These are phyloP conservation scores for Tachypleus tridentatus DNA, from an alignment of 1,140 invertebrate species.

Conservation along the genomic window DNA sequence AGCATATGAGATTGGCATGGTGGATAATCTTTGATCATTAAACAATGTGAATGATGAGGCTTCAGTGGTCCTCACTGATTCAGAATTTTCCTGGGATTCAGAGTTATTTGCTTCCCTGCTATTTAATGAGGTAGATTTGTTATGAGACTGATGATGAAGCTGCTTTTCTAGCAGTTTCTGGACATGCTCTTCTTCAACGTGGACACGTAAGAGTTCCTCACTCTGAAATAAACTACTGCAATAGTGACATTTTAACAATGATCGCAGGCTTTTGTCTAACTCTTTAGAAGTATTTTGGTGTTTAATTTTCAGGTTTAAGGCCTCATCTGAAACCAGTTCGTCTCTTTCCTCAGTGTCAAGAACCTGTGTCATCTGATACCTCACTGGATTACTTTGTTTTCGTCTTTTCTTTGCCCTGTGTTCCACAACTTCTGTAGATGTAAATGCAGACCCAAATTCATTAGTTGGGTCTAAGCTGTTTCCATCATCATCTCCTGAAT, in stretches of 20 bases:
- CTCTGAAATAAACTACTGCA: slow-evolving; percentile 23
- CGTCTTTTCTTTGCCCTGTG: slow-evolving; percentile 31
- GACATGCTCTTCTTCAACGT: slow-evolving; percentile 30
- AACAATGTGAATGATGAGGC: neutral
- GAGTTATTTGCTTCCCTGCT: slow-evolving; percentile 13
- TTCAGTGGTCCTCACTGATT: neutral
- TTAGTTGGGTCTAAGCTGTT: slow-evolving; percentile 6
- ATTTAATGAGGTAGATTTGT: slow-evolving; percentile 19
- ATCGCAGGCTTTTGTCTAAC: slow-evolving; percentile 1
- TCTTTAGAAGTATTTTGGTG: slow-evolving; percentile 1
- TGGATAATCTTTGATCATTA: neutral
- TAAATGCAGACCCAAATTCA: slow-evolving; percentile 14
- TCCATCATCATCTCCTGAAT: slow-evolving; percentile 17
- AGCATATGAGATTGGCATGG: slow-evolving; percentile 1
- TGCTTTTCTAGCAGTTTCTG: slow-evolving; percentile 25
- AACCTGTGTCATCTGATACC: slow-evolving; percentile 18
- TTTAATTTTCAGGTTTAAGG: slow-evolving; percentile 10
- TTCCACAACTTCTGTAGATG: slow-evolving; percentile 16
- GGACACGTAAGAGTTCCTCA: slow-evolving; percentile 25
- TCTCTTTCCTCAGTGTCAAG: slow-evolving; percentile 13
- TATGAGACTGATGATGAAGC: slow-evolving; percentile 22
- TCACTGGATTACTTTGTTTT: slow-evolving; percentile 32
- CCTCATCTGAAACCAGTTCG: slow-evolving; percentile 10
- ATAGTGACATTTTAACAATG: slow-evolving; percentile 23
- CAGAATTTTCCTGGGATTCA: slow-evolving; percentile 12